Evolutionary conservation across 2,888 invertebrate genomes (phyloP).

Genomic region (Eretmocerus hayati): DNA sequence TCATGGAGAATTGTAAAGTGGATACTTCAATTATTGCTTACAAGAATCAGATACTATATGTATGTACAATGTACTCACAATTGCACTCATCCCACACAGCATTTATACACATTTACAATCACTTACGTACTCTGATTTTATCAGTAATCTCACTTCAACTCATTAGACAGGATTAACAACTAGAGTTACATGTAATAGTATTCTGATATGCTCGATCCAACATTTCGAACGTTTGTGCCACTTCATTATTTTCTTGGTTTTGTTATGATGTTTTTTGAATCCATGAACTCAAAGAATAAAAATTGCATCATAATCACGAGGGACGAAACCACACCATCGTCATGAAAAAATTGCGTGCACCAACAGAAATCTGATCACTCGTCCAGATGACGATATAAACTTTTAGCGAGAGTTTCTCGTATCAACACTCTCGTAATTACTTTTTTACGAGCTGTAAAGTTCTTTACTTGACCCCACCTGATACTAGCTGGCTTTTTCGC

Average conservation of each 20-base stretch:
- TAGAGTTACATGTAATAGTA: constrained; percentile 40
- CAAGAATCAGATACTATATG: constrained; percentile 14
- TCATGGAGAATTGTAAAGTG: constrained; percentile 11
- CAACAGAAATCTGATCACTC: constrained; percentile 1
- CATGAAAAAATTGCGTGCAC: constrained; percentile 1
- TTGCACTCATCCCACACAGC: constrained; percentile 41
- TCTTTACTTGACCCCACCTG: constrained; percentile 6
- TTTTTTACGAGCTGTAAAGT: constrained; percentile 11
- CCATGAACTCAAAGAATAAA: constrained; percentile 10
- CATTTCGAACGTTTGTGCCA: constrained; percentile 16
- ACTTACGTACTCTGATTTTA: constrained; percentile 22
- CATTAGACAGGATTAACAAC: constrained; percentile 38
- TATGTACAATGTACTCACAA: constrained; percentile 24
- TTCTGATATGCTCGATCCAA: constrained; percentile 44
- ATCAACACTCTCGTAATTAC: constrained; percentile 8
- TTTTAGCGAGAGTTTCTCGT: constrained; percentile 11
- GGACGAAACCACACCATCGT: constrained; percentile 5
- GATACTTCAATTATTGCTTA: constrained; percentile 21
- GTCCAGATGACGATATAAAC: not conserved
- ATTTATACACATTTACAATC: constrained; percentile 31
- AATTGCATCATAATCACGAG: no score
- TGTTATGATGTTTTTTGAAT: constrained; percentile 26
- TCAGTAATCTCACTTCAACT: constrained; percentile 22
- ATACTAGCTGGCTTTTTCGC: constrained; percentile 73
- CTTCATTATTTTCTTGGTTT: constrained; percentile 18